Evolutionary conservation across 2,888 invertebrate genomes (phyloP), one percentile per base, ranked within the genome.

Genomic region (Acanthopleura granulata): DNA sequence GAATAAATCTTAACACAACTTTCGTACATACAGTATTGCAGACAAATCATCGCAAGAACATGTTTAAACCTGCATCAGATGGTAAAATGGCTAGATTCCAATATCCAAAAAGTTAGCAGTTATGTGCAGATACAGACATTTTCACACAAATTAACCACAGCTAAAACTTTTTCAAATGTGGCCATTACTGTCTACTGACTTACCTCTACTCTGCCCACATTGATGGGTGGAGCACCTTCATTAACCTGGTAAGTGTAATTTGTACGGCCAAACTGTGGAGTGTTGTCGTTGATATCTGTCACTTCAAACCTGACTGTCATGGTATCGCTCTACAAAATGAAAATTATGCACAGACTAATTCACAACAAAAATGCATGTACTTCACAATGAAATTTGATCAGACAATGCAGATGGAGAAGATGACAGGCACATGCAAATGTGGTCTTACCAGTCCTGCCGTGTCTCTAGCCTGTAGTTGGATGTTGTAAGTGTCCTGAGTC

Each of bases 251-350:
- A 71, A 9, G 71, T 71, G 71, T 71, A 71, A 15, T 40, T 18
- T 3, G 16, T 16, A 4, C n/a, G 49, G n/a, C 18, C 3, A 27
- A 71, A 71, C 27, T 22, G 15, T 6, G 71, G 71, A 40, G 71
- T 71, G 49, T 71, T 49, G 50, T 71, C 71, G 16, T 71, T 71
- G 25, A 71, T 71, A 27, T 71, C 71, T 71, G 71, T 71, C n/a
- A 71, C 50, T 40, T 22, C 16, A 27, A 71, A 49, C n/a, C 22
- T 71, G 16, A 71, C 49, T 4, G 50, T 49, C 71, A 49, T 49
- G 25, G 49, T n/a, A 18, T 40, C 71, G 1, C 3, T 71, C 66
- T 66, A 25, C 29, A 66, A 57, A 22, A 57, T 57, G 6, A 57
- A n/a, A 3, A 57, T 57, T n/a, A 57, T 22, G 40, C 4, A 40